A percentile compares a stretch with the other conserved stretches of the same genome.
Conservation (phyloP, 2,797 vertebrate genomes). For the Gouania willdenowi region DNA sequence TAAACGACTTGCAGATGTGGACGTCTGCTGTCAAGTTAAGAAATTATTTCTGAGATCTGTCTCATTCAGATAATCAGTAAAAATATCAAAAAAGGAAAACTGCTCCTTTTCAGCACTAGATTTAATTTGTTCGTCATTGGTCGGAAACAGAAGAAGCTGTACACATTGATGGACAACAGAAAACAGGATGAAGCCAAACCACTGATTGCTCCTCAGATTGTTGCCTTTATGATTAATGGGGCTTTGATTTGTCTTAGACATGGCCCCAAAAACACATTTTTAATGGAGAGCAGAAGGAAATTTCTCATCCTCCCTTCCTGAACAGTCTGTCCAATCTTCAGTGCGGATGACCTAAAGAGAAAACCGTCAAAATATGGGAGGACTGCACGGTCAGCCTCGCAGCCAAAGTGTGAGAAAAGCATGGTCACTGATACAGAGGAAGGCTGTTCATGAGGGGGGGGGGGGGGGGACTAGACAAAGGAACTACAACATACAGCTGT, state of each 20-base stretch:
- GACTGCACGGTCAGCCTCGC: background rate
- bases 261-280: background rate
- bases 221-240: constrained; percentile 5
- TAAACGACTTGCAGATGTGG: too few species aligned
- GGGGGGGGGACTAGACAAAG: constrained; percentile 1
- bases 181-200: constrained; percentile 3
- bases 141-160: constrained; percentile 10
- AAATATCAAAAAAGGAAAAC: background rate
- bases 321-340: background rate
- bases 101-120: background rate
- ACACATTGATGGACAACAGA: background rate
- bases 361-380: background rate
- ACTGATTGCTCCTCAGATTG: constrained; percentile 6
- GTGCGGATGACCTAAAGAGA: constrained; percentile 8
- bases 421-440: constrained; percentile 12
- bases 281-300: background rate
- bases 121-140: too few species aligned
- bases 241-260: background rate
- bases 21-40: too few species aligned
- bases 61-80: too few species aligned
- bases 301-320: background rate
- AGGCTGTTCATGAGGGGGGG: constrained; percentile 8
- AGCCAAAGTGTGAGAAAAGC: constrained; percentile 26
- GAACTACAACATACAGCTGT: constrained; percentile 10
- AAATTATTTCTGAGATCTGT: too few species aligned